These are phyloP conservation scores for Heliconius ethilla DNA, from an alignment of 2,888 invertebrate genomes.

Conservation along the genomic window DNA sequence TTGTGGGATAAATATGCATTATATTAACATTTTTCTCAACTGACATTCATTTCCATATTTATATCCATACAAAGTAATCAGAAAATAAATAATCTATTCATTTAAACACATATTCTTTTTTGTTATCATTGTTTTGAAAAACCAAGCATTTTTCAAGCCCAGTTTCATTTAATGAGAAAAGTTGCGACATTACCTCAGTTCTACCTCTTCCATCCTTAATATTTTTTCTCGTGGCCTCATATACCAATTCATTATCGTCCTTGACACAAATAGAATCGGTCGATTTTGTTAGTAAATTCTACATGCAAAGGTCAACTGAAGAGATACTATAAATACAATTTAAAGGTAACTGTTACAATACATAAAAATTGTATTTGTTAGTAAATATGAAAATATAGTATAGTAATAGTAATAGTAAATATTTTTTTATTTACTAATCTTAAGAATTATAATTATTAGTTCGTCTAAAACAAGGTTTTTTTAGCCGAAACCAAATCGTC, in stretches of 20 bases:
- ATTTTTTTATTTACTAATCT: no score
- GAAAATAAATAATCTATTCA: no score
- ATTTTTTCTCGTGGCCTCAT: constrained; percentile 2
- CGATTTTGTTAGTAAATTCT: constrained; percentile 30
- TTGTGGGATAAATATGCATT: background rate
- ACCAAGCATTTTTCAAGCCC: background rate
- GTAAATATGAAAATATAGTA: no score
- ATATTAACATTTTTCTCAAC: background rate
- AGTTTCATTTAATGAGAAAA: constrained; percentile 1
- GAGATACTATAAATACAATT: constrained; percentile 14
- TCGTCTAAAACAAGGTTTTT: no score
- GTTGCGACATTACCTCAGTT: background rate
- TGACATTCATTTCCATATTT: no score
- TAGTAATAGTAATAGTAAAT: no score
- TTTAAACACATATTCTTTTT: background rate
- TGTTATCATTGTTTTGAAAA: background rate
- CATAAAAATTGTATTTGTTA: background rate
- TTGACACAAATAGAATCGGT: constrained; percentile 36
- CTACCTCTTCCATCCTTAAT: background rate
- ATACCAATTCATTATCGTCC: constrained; percentile 22
- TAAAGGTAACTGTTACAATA: background rate
- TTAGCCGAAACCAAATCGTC: no score
- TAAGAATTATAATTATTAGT: no score
- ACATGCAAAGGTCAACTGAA: constrained; percentile 28
- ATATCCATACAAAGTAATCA: no score